phyloP scores from a whole-genome alignment of 1,140 invertebrate genomes.

The Heliconius melpomene region DNA sequence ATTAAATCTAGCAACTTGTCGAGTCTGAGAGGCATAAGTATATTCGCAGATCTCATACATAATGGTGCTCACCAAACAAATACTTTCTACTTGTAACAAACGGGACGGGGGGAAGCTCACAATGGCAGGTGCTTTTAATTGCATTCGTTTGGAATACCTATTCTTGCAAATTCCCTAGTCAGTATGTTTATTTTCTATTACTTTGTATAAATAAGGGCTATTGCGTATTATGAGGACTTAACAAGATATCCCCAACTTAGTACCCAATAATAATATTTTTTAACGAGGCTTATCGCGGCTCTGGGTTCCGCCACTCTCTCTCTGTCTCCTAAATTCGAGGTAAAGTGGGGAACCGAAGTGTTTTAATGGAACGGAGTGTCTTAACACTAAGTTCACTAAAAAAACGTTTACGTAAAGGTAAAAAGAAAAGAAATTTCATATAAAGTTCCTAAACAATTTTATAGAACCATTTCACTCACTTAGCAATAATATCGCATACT shows the following conservation, averaged over 20 bases:
- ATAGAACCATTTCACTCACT: not conserved
- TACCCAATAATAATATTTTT: not conserved
- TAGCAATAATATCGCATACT: not conserved
- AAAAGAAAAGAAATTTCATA: not conserved
- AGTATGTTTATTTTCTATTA: not conserved
- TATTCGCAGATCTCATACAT: conserved; percentile 1
- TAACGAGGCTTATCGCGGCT: no score
- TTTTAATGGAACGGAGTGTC: no score
- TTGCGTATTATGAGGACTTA: not conserved
- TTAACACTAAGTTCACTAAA: no score
- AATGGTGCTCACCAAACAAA: conserved; percentile 1
- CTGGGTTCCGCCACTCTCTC: no score
- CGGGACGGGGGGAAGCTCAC: not conserved
- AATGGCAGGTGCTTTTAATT: conserved; percentile 17
- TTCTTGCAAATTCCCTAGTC: not conserved
- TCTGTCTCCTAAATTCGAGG: no score
- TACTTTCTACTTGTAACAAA: conserved; percentile 1
- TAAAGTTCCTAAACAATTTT: not conserved
- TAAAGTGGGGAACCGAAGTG: no score
- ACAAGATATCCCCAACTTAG: not conserved
- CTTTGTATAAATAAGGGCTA: not conserved
- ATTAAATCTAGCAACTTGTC: conserved; percentile 1
- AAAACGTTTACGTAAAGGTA: no score
- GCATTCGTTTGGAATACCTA: conserved; percentile 15
- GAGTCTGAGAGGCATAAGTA: not conserved